Evolutionary conservation across 2,113 vertebrate species (phyloP), one percentile per base, ranked within the genome.

Genomic region (Apodemus sylvaticus): DNA sequence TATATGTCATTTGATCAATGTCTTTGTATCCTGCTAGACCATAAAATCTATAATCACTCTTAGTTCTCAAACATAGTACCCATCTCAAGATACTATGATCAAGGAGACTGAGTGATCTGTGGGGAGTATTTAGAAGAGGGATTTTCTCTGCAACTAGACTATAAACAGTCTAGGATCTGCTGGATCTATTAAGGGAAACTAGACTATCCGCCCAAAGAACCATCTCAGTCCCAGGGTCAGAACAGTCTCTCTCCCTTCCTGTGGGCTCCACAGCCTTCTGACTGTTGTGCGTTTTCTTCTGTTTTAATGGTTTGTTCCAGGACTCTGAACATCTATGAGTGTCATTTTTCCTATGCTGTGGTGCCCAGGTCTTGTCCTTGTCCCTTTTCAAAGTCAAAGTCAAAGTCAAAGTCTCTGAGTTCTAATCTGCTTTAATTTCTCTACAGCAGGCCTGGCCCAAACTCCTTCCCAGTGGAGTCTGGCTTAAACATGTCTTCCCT

Each of bases 41-140:
- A 62, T 68, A 73, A 95, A 73, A 73, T 10, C 51, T 24, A 55
- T 29, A 95, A 22, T 94, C 12, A 55, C 26, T 93, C 89, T 93
- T 68, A 83, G 34, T 87, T 53, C 39, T 58, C 1, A 85, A 81
- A 20, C 19, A 26, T 34, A 3, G 66, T 78, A 1, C 9, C 45
- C 34, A 64, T 6, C 31, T 64, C 19, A 51, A 73, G 31, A n/a
- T 91, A 55, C 78, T 31, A 66, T 29, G 45, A 83, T 90, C 31
- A 53, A 48, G 78, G 36, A 58, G 26, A 90, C 55, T 55, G 34
- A 90, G 36, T 55, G 39, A 92, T 42, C 51, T 51, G 16, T 70
- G 16, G 73, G 81, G 73, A 73, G 0, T 86, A 77, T 88, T 78
- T 36, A 2, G 12, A 87, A 64, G 39, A 48, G 1, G 11, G 39